Percentiles rank a stretch among this genome's conserved stretches.
Conservation (phyloP, 2,113 vertebrate species). For the Rhinoderma darwinii region DNA sequence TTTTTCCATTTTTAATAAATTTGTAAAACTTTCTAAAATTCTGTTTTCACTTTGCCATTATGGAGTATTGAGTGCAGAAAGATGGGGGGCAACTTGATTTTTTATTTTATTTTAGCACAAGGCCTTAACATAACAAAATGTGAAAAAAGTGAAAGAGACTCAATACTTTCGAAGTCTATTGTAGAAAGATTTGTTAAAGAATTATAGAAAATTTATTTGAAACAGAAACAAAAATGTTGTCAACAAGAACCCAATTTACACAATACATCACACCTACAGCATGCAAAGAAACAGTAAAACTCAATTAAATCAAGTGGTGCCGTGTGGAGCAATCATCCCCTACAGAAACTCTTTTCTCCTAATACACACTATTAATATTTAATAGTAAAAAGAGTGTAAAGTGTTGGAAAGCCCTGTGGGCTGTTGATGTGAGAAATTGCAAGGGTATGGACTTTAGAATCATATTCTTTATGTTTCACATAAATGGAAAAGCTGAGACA, state of each 20-base stretch:
- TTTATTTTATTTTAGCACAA: too few species aligned
- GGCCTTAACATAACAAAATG: too few species aligned
- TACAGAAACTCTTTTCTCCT: conserved; percentile 3
- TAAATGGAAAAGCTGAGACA: conserved; percentile 32
- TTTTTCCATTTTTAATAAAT: too few species aligned
- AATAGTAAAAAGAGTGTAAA: conserved; percentile 29
- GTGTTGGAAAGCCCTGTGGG: conserved; percentile 27
- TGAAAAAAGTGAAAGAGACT: too few species aligned
- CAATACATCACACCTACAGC: neutral
- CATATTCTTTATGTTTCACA: conserved; percentile 37
- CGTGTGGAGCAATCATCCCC: neutral
- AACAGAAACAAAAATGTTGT: neutral
- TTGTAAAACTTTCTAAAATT: too few species aligned
- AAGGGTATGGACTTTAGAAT: conserved; percentile 1
- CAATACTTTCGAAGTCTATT: too few species aligned
- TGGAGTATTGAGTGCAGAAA: too few species aligned
- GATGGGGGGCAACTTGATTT: too few species aligned
- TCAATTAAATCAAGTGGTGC: neutral
- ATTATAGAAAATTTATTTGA: neutral
- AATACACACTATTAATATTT: conserved; percentile 42
- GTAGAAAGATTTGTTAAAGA: too few species aligned
- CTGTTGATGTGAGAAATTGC: conserved; percentile 41
- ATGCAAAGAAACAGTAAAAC: neutral
- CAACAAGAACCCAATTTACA: neutral
- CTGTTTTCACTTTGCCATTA: too few species aligned